These are phyloP conservation scores for Hirundo rustica DNA, from an alignment of 2,797 vertebrate genomes.

Conservation along the genomic window DNA sequence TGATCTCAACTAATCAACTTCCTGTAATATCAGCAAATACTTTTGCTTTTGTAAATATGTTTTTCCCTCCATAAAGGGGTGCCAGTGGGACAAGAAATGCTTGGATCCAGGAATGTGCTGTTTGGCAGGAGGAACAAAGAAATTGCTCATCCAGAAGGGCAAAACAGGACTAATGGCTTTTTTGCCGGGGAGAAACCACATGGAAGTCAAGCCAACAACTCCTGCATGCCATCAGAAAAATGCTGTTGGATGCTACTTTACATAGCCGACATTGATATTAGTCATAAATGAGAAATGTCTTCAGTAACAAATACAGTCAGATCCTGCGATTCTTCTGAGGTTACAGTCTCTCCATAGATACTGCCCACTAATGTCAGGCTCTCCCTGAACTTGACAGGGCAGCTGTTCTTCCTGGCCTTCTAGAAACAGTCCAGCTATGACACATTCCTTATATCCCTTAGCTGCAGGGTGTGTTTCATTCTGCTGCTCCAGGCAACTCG, in stretches of 20 bases:
- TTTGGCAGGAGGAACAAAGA: conserved; percentile 48
- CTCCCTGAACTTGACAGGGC: no score
- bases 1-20: conserved; percentile 1
- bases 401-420: no score
- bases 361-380: no score
- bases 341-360: no score
- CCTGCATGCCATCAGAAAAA: not conserved
- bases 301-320: not conserved
- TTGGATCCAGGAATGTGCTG: conserved; percentile 13
- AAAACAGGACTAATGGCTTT: conserved; percentile 3
- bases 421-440: no score
- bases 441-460: not conserved
- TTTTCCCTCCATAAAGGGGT: not conserved
- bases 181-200: not conserved
- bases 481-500: not conserved
- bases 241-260: not conserved
- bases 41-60: conserved; percentile 2
- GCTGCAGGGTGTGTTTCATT: not conserved
- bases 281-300: not conserved
- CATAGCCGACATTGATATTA: not conserved
- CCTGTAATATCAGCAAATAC: conserved; percentile 52
- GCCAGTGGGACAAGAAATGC: not conserved
- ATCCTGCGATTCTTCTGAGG: no score
- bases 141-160: conserved; percentile 42
- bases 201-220: not conserved